These are phyloP conservation scores for Drosophila repleta DNA, from an alignment of 1,140 invertebrate species.

Conservation along the genomic window DNA sequence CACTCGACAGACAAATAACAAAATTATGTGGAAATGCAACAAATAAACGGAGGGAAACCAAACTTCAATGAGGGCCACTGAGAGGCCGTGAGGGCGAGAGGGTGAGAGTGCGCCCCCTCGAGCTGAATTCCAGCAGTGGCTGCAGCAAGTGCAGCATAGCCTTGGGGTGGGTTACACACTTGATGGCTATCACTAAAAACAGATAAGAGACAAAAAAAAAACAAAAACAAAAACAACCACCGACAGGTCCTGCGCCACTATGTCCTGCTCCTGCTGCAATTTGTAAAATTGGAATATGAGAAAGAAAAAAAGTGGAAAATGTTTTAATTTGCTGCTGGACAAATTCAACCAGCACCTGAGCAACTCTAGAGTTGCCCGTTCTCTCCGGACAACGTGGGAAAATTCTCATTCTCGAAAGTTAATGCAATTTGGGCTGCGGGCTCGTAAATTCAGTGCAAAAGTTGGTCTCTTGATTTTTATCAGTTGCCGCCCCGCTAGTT, in stretches of 20 bases:
- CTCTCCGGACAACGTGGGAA: constrained; percentile 62
- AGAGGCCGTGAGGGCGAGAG: constrained; percentile 24
- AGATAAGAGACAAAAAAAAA: no score
- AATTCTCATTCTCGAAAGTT: constrained; percentile 69
- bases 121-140: constrained; percentile 25
- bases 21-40: constrained; percentile 73
- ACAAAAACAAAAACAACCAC: constrained; percentile 58
- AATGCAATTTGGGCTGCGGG: constrained; percentile 66
- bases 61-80: constrained; percentile 21
- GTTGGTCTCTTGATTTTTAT: constrained; percentile 69
- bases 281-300: constrained; percentile 21
- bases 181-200: constrained; percentile 66
- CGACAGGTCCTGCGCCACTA: constrained; percentile 58
- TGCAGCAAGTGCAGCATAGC: constrained; percentile 49
- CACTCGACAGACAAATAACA: constrained; percentile 64
- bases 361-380: background rate
- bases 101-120: constrained; percentile 44
- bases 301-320: constrained; percentile 22
- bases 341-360: constrained; percentile 38
- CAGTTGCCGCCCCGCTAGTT: constrained; percentile 65
- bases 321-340: constrained; percentile 42
- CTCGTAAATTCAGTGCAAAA: constrained; percentile 81
- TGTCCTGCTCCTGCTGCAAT: constrained; percentile 42
- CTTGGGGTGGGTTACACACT: constrained; percentile 29
- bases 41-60: constrained; percentile 38